Evolutionary conservation across 2,888 invertebrate species (phyloP).

Genomic region (Andrena minutula): DNA sequence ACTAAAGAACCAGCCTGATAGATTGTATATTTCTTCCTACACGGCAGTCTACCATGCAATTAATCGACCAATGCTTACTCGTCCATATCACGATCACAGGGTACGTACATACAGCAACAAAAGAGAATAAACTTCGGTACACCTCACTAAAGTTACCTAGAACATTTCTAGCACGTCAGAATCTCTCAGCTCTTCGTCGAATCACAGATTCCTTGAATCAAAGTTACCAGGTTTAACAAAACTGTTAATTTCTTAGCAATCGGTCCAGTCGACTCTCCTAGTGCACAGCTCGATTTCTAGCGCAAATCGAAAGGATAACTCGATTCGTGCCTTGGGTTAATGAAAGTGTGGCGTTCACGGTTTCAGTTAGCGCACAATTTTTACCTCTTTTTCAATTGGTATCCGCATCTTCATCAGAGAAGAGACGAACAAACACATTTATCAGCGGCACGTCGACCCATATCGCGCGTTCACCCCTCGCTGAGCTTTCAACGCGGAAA

Average conservation of each 20-base stretch:
- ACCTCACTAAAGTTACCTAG: not conserved
- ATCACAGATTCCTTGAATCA: not conserved
- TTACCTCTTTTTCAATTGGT: conserved; percentile 13
- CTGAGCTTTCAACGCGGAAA: conserved; percentile 52
- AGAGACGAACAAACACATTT: conserved; percentile 64
- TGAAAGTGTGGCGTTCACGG: not conserved
- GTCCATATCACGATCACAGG: conserved; percentile 35
- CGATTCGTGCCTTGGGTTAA: not conserved
- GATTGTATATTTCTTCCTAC: conserved; percentile 1
- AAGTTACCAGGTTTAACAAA: not conserved
- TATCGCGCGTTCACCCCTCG: conserved; percentile 56
- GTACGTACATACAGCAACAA: conserved; percentile 2
- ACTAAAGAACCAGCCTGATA: not conserved
- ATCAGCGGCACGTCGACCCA: conserved; percentile 60
- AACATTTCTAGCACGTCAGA: not conserved
- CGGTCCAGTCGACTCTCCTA: too few relatives aligned
- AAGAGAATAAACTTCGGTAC: not conserved
- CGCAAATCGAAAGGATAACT: not conserved
- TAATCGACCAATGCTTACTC: conserved; percentile 23
- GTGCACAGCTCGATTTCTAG: too few relatives aligned
- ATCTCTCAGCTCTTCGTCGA: not conserved
- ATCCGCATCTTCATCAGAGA: conserved; percentile 15
- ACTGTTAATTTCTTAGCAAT: too few relatives aligned
- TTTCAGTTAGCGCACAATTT: not conserved
- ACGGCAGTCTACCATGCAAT: conserved; percentile 15